Conservation (phyloP, 2,113 vertebrate species). For the Sebastes schlegelii region DNA sequence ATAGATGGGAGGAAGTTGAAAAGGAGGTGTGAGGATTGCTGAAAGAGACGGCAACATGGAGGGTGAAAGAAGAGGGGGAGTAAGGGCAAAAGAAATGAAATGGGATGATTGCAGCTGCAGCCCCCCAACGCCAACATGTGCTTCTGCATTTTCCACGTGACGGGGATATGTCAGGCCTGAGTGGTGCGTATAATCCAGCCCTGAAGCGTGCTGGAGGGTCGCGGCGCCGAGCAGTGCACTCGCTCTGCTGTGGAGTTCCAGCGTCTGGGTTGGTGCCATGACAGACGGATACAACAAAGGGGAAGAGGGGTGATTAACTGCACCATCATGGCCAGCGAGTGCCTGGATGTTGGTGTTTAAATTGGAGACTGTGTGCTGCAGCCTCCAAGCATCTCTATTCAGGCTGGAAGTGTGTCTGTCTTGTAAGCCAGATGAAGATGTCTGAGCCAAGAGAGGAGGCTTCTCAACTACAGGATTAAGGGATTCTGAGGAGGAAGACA, state of each 20-base stretch:
- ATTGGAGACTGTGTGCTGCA: neutral
- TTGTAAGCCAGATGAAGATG: conserved; percentile 13
- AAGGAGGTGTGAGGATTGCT: neutral
- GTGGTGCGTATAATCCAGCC: conserved; percentile 9
- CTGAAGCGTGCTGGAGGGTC: neutral
- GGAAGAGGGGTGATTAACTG: neutral
- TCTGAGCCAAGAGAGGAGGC: neutral
- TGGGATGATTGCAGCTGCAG: neutral
- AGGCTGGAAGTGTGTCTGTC: neutral
- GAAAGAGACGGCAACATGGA: conserved; percentile 7
- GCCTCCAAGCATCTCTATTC: neutral
- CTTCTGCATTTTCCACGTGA: neutral
- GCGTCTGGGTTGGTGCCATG: neutral
- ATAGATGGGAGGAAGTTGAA: neutral
- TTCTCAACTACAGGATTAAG: neutral
- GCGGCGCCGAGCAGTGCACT: neutral
- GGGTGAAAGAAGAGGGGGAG: neutral
- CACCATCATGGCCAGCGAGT: neutral
- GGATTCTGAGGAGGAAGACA: neutral
- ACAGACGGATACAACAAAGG: conserved; percentile 11
- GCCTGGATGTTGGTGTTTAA: neutral
- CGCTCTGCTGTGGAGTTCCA: neutral
- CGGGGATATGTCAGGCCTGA: neutral
- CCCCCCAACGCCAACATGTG: neutral
- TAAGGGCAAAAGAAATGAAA: neutral